A percentile compares a stretch with the other conserved stretches of the same genome.
Conservation (phyloP, 2,888 invertebrate species). For the Dicycla oo region DNA sequence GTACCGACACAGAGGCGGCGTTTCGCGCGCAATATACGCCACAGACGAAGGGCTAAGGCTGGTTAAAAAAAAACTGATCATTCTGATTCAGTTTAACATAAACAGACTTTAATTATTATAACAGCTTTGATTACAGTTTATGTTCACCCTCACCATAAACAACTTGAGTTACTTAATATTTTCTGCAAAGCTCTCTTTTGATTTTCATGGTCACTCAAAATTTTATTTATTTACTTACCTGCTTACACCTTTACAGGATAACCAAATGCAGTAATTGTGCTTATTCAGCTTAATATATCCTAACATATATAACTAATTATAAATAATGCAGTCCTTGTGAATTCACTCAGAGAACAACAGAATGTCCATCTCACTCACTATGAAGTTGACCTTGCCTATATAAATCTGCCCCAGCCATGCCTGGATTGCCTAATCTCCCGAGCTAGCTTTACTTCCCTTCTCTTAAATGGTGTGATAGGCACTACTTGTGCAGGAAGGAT, state of each 20-base stretch:
- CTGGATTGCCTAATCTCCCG: background rate
- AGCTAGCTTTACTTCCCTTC: background rate
- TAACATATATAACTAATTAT: no score
- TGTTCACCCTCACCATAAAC: background rate
- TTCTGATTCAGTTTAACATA: background rate
- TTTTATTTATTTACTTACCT: no score
- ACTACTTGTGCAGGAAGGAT: background rate
- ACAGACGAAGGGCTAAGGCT: no score
- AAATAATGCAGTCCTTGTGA: no score
- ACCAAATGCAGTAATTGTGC: no score
- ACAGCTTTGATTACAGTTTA: background rate
- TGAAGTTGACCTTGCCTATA: no score
- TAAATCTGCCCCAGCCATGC: background rate
- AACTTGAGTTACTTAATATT: background rate
- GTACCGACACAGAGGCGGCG: no score
- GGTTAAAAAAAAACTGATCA: background rate
- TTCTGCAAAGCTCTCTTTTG: background rate
- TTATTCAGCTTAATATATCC: no score
- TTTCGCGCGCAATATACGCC: no score
- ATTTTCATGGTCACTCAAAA: background rate
- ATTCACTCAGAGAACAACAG: no score
- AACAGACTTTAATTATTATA: background rate
- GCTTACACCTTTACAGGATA: no score
- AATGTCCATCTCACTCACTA: no score
- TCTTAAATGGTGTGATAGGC: background rate